Base-by-base conservation (phyloP, 2,113 vertebrate genomes). In the Phaethornis superciliosus region DNA sequence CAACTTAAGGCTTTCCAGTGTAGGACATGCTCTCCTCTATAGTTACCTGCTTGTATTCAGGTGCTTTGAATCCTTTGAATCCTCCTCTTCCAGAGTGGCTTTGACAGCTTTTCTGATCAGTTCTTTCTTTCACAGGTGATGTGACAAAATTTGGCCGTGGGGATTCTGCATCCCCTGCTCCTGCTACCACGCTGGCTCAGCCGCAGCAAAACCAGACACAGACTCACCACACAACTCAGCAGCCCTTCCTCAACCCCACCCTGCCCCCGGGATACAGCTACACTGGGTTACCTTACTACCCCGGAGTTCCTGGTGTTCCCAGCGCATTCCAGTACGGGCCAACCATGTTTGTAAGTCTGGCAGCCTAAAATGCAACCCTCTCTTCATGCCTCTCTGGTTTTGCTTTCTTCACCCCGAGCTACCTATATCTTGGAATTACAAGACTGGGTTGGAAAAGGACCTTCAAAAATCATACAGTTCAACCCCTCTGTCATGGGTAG, bases 261-360 rank as follows among this genome's bases (percentile, higher is more conserved):
- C 97, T 99, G 91, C 99, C 99, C 6, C 99, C 99, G 0, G 99
- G 99, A 46, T 99, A 99, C 67, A 99, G 99, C 97, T 99, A 99
- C 97, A 98, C 99, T 3, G 99, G 99, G 82, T 96, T 99, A 83
- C 99, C 99, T n/a, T 99, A 99, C 89, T 99, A 99, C 0, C 96
- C 99, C 18, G 98, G 99, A 12, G 46, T 99, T 94, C 98, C 99
- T 0, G 98, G 98, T 3, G 98, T 99, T 91, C 99, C 99, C 94
- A 99, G 98, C 82, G 98, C 99, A 81, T 99, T 99, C 97, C 99
- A 99, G 71, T 99, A 99, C 4, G 99, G 98, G 55, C 99, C 99
- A 82, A 98, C 99, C 20, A 98, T 99, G 97, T 99, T 99, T 96
- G 99, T 98, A 97, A 98, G 98, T 98, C 49, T 60, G 83, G 68